Evolutionary conservation across 35 echinoderm and acorn worm species (phyloP).

Genomic region (Hemicentrotus pulcherrimus): DNA sequence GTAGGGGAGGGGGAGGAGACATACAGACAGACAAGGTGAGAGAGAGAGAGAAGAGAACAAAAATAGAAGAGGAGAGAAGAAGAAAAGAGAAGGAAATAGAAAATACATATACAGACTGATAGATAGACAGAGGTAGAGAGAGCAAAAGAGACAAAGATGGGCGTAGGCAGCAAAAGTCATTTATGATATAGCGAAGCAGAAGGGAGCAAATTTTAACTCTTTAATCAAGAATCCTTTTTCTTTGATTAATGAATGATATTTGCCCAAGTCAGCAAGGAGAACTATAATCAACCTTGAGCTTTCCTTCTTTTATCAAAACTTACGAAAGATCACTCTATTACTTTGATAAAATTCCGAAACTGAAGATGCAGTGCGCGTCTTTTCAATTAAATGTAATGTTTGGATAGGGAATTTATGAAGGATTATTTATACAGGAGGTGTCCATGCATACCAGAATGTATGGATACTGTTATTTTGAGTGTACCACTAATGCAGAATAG

Average conservation of each 20-base stretch:
- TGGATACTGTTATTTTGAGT: neutral
- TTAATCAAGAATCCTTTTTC: too few relatives aligned
- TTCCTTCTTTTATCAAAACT: neutral
- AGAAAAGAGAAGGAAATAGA: neutral
- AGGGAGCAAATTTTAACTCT: too few relatives aligned
- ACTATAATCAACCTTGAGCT: too few relatives aligned
- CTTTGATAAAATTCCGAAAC: neutral
- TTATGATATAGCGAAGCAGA: too few relatives aligned
- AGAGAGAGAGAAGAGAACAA: neutral
- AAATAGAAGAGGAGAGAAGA: neutral
- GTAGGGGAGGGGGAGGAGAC: too few relatives aligned
- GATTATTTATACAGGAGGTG: neutral
- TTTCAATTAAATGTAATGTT: neutral
- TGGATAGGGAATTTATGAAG: neutral
- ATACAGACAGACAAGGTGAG: too few relatives aligned
- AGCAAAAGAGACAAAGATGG: too few relatives aligned
- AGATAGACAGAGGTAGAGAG: neutral
- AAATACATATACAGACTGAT: neutral
- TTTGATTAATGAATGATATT: too few relatives aligned
- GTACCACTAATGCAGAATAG: neutral
- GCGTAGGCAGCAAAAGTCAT: too few relatives aligned
- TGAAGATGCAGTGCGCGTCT: neutral
- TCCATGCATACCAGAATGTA: neutral
- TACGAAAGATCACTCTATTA: neutral
- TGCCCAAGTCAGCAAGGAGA: too few relatives aligned